Base-by-base conservation (phyloP, 1,140 invertebrate species). In the Tetramorium simillimum region DNA sequence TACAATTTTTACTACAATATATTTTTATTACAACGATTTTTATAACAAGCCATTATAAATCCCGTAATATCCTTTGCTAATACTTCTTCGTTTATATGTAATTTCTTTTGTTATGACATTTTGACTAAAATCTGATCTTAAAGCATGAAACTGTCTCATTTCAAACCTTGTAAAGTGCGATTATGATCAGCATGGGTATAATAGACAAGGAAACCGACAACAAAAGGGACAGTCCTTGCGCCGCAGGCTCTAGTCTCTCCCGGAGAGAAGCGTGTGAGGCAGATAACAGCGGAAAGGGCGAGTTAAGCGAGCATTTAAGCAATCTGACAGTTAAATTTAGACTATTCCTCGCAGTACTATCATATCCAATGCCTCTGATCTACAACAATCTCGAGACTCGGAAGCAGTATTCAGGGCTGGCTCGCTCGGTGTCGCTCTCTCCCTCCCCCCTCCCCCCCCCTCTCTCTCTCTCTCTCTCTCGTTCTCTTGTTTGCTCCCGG, bases 301-400 rank as follows among this genome's bases (percentile, higher is more conserved):
- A 56, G 67, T 78, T 69, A 69, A 69, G 85, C 87, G 90, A 89
- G 89, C 89, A 90, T 85, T 92, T 91, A 89, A 92, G 80, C 91
- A 87, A 76, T 89, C 87, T 88, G 90, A 92, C 89, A 91, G 91
- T 92, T 91, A 92, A 91, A 92, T 92, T 92, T 92, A 91, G 92
- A 90, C 90, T 90, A 89, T 60, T 81, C 78, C 65, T 63, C 77
- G 84, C 81, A 76, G 80, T 69, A 58, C 89, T 85, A 86, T 90
- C 86, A 82, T 43, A 43, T 86, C 67, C 70, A 70, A 16, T 56
- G 72, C 51, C 63, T 76, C 87, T 91, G 86, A 92, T 92, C 88
- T 88, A 73, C 76, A 67, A 58, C 77, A 77, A 86, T 77, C 84
- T 85, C 60, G 24, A 89, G 69, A 89, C 72, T 81, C 40, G 70